Conservation (phyloP, 1,140 invertebrate genomes). For the Coptotermes formosanus region DNA sequence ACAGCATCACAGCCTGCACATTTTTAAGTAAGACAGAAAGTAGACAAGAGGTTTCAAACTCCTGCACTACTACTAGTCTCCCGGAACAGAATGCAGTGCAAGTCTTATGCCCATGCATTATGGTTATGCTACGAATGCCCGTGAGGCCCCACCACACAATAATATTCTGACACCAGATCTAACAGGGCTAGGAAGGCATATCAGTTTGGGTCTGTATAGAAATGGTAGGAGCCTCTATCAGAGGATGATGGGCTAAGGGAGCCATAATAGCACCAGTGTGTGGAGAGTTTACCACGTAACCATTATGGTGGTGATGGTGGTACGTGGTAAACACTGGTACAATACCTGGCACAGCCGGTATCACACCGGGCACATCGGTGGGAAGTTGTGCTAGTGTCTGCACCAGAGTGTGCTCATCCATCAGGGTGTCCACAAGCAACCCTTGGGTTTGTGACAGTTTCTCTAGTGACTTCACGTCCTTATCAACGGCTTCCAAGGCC, state of each 20-base stretch:
- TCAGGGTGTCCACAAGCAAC: constrained; percentile 47
- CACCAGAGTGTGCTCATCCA: constrained; percentile 37
- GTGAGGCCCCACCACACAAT: neutral
- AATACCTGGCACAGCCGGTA: constrained; percentile 24
- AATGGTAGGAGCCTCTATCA: constrained; percentile 25
- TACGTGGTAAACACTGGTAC: constrained; percentile 32
- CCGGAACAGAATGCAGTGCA: no score
- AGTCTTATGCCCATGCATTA: no score
- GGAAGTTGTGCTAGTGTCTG: constrained; percentile 35
- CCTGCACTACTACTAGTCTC: no score
- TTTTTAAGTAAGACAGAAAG: no score
- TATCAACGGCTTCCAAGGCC: constrained; percentile 77
- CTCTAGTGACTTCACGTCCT: constrained; percentile 71
- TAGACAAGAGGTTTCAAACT: no score
- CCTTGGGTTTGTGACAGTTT: constrained; percentile 66
- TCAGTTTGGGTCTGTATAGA: constrained; percentile 34
- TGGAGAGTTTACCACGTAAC: constrained; percentile 25
- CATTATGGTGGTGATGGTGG: constrained; percentile 31
- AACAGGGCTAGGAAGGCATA: constrained; percentile 33
- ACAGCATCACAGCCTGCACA: no score
- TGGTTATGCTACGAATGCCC: neutral
- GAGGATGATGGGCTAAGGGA: constrained; percentile 11
- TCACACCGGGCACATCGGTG: constrained; percentile 22
- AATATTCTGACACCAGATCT: neutral
- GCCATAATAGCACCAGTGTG: neutral